Percentiles rank a stretch among this genome's conserved stretches.
Evolutionary conservation across 2,797 vertebrate genomes (phyloP).

Genomic region (Liparis tanakae): DNA sequence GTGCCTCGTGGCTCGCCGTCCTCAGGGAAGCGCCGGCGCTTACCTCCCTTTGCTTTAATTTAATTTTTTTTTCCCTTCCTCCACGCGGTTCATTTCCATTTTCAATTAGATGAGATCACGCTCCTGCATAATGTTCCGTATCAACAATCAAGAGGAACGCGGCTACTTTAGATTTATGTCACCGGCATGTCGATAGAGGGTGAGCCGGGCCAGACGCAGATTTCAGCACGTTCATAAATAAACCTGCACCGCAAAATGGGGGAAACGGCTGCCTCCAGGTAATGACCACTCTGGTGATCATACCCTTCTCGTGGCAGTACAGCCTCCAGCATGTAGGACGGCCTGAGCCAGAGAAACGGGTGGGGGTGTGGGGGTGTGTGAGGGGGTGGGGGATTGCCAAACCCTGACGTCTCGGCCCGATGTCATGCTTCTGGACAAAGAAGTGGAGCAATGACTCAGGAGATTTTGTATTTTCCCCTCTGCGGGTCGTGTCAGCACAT

Average conservation of each 20-base stretch:
- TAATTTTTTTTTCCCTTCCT: constrained; percentile 48
- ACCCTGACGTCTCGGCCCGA: constrained; percentile 35
- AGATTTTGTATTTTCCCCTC: constrained; percentile 49
- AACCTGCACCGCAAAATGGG: constrained; percentile 25
- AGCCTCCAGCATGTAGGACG: constrained; percentile 47
- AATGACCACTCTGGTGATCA: constrained; percentile 57
- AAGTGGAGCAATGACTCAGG: constrained; percentile 63
- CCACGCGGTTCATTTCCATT: constrained; percentile 64
- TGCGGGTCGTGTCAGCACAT: constrained; percentile 54
- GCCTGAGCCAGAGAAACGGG: constrained; percentile 1
- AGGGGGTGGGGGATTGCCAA: constrained; percentile 52
- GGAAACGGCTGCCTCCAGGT: constrained; percentile 54
- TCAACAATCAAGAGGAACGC: constrained; percentile 39
- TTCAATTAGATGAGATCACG: constrained; percentile 58
- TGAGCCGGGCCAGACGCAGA: constrained; percentile 20
- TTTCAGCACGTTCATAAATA: constrained; percentile 49
- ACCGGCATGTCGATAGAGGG: constrained; percentile 10
- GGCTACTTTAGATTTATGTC: constrained; percentile 45
- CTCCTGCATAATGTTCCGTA: constrained; percentile 12
- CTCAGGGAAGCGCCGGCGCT: constrained; percentile 41
- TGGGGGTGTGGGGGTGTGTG: no score
- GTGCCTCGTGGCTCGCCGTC: constrained; percentile 59
- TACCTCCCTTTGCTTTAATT: constrained; percentile 51
- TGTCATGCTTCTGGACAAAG: constrained; percentile 58
- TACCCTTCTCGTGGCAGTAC: constrained; percentile 55